Conservation (phyloP, 2,113 vertebrate species). For the Rhegmatorhina hoffmannsi region DNA sequence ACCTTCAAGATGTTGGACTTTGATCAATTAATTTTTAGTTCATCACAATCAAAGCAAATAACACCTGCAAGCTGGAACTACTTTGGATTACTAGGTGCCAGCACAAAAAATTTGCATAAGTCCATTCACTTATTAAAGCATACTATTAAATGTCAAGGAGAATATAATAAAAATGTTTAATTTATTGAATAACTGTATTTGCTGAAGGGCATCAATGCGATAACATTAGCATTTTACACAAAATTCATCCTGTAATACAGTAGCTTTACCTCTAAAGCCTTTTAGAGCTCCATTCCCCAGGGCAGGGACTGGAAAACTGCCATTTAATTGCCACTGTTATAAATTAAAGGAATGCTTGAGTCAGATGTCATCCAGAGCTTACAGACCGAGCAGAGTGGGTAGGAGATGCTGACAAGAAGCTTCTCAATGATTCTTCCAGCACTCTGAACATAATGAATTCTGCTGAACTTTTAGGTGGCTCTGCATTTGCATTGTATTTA, state of each 20-base stretch:
- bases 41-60: background rate
- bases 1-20: background rate
- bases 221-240: slow-evolving; percentile 18
- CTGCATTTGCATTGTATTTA: slow-evolving; percentile 48
- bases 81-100: background rate
- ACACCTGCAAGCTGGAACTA: background rate
- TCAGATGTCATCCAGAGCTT: slow-evolving; percentile 49
- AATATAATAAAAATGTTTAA: slow-evolving; percentile 10
- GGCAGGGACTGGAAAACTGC: slow-evolving; percentile 55
- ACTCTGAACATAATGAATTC: slow-evolving; percentile 42
- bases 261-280: slow-evolving; percentile 40
- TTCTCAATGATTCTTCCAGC: slow-evolving; percentile 6
- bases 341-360: slow-evolving; percentile 62
- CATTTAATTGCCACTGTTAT: slow-evolving; percentile 58
- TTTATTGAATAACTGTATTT: slow-evolving; percentile 15
- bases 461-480: slow-evolving; percentile 34
- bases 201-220: slow-evolving; percentile 24
- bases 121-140: slow-evolving; percentile 25
- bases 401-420: slow-evolving; percentile 51
- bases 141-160: slow-evolving; percentile 14
- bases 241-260: slow-evolving; percentile 29
- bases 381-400: background rate
- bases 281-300: slow-evolving; percentile 31
- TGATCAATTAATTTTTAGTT: background rate
- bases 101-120: background rate